Conservation (phyloP, 1,140 invertebrate genomes). For the Spodoptera frugiperda region DNA sequence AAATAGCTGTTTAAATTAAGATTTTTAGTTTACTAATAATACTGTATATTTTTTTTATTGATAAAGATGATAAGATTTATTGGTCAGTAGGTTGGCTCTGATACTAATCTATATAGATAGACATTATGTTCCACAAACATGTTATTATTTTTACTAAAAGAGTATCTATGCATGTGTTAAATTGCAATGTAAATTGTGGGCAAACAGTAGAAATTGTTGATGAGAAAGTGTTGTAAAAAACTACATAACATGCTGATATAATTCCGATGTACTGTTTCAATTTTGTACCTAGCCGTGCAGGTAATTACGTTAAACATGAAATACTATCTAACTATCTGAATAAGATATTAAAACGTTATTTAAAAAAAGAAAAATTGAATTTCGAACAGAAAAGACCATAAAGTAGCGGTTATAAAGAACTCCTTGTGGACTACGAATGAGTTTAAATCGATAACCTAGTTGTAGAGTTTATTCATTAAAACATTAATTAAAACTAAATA, state of each 20-base stretch:
- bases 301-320: not conserved
- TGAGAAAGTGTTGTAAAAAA: constrained; percentile 31
- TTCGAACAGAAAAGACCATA: constrained; percentile 7
- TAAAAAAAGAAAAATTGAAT: not conserved
- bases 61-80: not conserved
- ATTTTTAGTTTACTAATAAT: no score
- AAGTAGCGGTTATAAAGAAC: not conserved
- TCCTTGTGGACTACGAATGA: not conserved
- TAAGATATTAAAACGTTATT: not conserved
- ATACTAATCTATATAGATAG: not conserved
- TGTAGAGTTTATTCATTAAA: constrained; percentile 1
- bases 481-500: not conserved
- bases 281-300: constrained; percentile 6
- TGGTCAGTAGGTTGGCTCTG: not conserved
- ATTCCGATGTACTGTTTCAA: not conserved
- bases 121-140: not conserved
- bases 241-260: constrained; percentile 34
- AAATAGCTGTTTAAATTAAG: no score
- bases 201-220: constrained; percentile 9
- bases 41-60: no score
- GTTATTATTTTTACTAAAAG: not conserved
- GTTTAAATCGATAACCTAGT: constrained; percentile 12
- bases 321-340: not conserved
- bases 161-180: constrained; percentile 7
- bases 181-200: constrained; percentile 5